Conservation (phyloP, 2,888 invertebrate species). For the Drepanosiphum platanoidis region DNA sequence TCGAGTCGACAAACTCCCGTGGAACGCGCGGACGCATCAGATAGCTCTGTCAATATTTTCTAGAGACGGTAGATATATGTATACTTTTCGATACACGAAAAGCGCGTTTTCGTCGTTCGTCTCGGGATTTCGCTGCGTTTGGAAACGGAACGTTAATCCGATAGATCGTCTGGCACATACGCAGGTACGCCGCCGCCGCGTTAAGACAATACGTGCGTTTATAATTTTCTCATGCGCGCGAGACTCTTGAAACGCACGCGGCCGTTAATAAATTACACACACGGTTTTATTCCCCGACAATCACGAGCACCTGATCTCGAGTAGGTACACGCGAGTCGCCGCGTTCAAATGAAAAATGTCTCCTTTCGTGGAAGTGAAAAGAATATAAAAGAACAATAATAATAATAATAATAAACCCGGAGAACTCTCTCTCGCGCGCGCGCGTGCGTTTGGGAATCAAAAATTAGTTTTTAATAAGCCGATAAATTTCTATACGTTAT, state of each 20-base stretch:
- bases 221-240: slow-evolving; percentile 18
- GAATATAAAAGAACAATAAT: slow-evolving; percentile 29
- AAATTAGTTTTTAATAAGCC: slow-evolving; percentile 61
- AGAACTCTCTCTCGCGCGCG: background rate
- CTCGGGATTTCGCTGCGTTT: no score
- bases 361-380: background rate
- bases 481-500: slow-evolving; percentile 57
- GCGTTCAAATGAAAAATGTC: slow-evolving; percentile 55
- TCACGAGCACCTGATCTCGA: slow-evolving; percentile 35
- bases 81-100: no score
- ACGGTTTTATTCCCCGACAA: slow-evolving; percentile 29
- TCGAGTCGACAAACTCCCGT: no score
- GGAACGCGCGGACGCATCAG: no score
- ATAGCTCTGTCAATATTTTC: no score
- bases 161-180: no score
- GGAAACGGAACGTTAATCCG: no score
- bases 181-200: background rate
- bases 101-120: no score
- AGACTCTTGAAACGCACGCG: background rate
- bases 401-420: slow-evolving; percentile 21
- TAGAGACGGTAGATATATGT: no score
- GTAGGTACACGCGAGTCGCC: background rate
- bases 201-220: background rate
- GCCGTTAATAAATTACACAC: slow-evolving; percentile 37
- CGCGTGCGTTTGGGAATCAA: slow-evolving; percentile 26